Evolutionary conservation across 2,888 invertebrate genomes (phyloP).

Genomic region (Thecocarcelia acutangulata): DNA sequence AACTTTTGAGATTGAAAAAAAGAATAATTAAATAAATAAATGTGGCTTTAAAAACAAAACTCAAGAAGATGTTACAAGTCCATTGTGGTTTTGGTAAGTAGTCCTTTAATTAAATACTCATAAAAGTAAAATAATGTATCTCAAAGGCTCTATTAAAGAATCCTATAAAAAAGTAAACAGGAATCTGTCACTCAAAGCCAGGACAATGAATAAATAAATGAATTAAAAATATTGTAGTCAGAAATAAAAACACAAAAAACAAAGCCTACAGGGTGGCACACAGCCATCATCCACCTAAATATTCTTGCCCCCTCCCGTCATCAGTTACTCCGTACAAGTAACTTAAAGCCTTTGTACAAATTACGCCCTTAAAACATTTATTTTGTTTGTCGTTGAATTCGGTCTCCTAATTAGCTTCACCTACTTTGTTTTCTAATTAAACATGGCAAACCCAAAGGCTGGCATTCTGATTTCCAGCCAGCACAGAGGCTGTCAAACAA

Average conservation of each 20-base stretch:
- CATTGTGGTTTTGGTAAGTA: constrained; percentile 62
- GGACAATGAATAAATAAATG: constrained; percentile 25
- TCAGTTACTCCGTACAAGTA: neutral
- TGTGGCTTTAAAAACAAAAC: constrained; percentile 41
- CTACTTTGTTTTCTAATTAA: constrained; percentile 54
- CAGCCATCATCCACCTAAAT: too few species aligned
- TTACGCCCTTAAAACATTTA: constrained; percentile 52
- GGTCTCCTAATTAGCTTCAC: constrained; percentile 59
- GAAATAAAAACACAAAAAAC: neutral
- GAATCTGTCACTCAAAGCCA: constrained; percentile 24
- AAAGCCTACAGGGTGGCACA: too few species aligned
- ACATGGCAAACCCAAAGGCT: constrained; percentile 27
- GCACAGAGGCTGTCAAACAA: constrained; percentile 1
- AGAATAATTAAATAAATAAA: constrained; percentile 49
- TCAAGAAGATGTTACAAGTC: constrained; percentile 53
- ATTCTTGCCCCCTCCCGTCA: too few species aligned
- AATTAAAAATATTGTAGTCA: constrained; percentile 26
- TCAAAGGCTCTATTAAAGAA: constrained; percentile 6
- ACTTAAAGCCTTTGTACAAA: constrained; percentile 36
- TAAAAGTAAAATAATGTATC: neutral
- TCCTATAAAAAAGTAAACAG: neutral
- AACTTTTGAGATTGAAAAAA: constrained; percentile 11
- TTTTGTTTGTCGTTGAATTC: constrained; percentile 36
- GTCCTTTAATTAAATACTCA: neutral
- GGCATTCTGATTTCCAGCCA: constrained; percentile 5